Percentiles rank a stretch among this genome's conserved stretches.
phyloP scores from a whole-genome alignment of 2,797 vertebrate species.

The Tenualosa thibaudeaui region DNA sequence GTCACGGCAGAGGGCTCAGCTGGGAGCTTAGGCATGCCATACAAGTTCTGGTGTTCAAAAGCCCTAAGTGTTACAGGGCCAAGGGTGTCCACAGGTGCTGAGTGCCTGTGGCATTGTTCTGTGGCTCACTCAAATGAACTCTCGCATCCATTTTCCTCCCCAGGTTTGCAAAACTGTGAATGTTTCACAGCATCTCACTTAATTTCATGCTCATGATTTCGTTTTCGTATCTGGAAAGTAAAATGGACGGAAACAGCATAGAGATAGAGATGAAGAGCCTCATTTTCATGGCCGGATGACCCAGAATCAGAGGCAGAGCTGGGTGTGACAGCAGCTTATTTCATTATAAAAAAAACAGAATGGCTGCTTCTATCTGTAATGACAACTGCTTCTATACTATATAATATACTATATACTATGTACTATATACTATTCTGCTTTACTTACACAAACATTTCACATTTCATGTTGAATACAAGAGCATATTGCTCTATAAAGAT shows the following conservation, averaged over 20 bases:
- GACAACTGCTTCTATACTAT: too few relatives aligned
- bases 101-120: too few relatives aligned
- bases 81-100: too few relatives aligned
- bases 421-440: not conserved
- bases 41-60: too few relatives aligned
- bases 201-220: not conserved
- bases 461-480: not conserved
- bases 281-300: slow-evolving; percentile 35
- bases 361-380: not conserved
- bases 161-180: not conserved
- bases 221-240: not conserved
- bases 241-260: not conserved
- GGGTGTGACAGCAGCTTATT: not conserved
- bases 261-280: slow-evolving; percentile 30
- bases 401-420: not conserved
- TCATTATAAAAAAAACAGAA: not conserved
- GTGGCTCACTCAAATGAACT: not conserved
- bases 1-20: not conserved
- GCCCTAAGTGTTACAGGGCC: too few relatives aligned
- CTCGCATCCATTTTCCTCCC: not conserved
- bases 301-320: slow-evolving; percentile 30
- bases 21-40: too few relatives aligned
- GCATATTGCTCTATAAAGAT: not conserved
- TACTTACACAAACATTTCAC: not conserved
- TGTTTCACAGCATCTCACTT: not conserved